Percentiles rank a stretch among this genome's conserved stretches.
Conservation (phyloP, 2,797 vertebrate species). For the Okamejei kenojei region DNA sequence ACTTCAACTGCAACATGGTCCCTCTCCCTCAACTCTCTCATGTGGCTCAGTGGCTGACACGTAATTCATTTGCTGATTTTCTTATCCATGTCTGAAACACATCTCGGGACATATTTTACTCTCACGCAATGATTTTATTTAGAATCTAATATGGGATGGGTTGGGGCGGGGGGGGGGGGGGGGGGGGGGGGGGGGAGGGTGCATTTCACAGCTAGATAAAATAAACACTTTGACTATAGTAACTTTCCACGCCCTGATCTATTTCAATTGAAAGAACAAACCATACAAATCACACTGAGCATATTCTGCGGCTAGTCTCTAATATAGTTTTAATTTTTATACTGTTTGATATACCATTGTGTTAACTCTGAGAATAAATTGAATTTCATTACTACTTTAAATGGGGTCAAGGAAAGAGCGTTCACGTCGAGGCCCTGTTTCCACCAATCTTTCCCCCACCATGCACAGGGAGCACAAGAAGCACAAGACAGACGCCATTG, state of each 20-base stretch:
- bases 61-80: background rate
- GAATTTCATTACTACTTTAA: background rate
- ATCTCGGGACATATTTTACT: background rate
- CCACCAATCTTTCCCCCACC: too few species aligned
- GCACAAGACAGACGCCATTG: too few species aligned
- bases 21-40: background rate
- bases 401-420: too few species aligned
- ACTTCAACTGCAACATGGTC: background rate
- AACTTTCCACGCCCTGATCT: background rate
- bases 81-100: background rate
- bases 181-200: background rate
- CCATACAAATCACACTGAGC: background rate
- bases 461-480: too few species aligned
- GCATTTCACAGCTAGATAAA: conserved; percentile 2
- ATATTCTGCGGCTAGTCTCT: background rate
- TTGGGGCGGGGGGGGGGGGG: background rate
- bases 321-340: background rate
- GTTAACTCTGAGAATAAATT: background rate
- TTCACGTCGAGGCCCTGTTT: too few species aligned
- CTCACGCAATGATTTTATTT: background rate
- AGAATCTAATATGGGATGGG: background rate
- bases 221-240: background rate
- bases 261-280: conserved; percentile 12
- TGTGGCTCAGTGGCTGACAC: background rate
- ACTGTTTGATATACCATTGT: background rate